These are phyloP conservation scores for Calycopis cecrops DNA, from an alignment of 1,140 invertebrate genomes.

Conservation along the genomic window DNA sequence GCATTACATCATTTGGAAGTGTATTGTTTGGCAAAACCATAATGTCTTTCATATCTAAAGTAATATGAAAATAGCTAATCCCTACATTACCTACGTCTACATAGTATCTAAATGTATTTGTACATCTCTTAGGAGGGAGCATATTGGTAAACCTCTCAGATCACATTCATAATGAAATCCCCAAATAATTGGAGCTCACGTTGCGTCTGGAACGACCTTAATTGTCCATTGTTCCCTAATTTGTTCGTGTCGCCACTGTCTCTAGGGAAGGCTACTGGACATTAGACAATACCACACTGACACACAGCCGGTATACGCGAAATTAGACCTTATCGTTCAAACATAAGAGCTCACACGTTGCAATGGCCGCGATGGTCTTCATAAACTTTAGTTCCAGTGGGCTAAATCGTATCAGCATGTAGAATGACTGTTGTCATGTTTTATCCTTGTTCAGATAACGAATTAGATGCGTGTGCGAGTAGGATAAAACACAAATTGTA, in stretches of 20 bases:
- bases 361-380: not conserved
- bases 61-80: too few species aligned
- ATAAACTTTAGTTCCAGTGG: slow-evolving; percentile 21
- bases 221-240: slow-evolving; percentile 50
- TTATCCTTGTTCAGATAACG: not conserved
- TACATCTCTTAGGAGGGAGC: too few species aligned
- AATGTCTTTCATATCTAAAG: too few species aligned
- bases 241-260: slow-evolving; percentile 46
- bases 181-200: slow-evolving; percentile 39
- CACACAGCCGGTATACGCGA: not conserved
- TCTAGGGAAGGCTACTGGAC: slow-evolving; percentile 32
- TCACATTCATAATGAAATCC: slow-evolving; percentile 28
- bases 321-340: not conserved
- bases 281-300: slow-evolving; percentile 24
- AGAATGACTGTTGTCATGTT: slow-evolving; percentile 9
- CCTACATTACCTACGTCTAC: too few species aligned
- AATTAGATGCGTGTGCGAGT: not conserved
- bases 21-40: too few species aligned
- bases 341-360: not conserved
- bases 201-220: slow-evolving; percentile 37
- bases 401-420: slow-evolving; percentile 26
- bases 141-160: not conserved
- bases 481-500: not conserved
- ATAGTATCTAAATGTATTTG: too few species aligned
- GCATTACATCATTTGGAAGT: too few species aligned